phyloP scores from a whole-genome alignment of 2,797 vertebrate genomes.

The Sus cebifrons region DNA sequence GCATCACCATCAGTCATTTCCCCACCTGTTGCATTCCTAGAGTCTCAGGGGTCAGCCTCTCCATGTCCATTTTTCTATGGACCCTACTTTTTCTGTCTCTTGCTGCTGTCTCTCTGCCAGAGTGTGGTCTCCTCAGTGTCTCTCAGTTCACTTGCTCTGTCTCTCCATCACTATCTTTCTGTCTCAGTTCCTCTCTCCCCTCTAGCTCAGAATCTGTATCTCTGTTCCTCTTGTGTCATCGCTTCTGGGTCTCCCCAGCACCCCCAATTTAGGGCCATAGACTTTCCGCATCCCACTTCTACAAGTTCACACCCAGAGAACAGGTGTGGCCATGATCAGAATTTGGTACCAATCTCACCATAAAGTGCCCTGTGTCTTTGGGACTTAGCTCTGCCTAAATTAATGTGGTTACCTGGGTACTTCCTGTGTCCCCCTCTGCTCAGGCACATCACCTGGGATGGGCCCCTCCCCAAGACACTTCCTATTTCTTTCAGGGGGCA shows the following conservation, averaged over 20 bases:
- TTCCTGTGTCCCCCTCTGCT: background rate
- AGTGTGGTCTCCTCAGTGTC: background rate
- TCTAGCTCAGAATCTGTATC: background rate
- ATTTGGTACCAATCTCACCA: background rate
- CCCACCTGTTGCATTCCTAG: background rate
- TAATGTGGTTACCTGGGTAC: background rate
- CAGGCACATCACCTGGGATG: background rate
- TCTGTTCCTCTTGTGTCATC: background rate
- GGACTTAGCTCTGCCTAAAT: background rate
- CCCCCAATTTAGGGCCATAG: background rate
- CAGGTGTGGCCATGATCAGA: background rate
- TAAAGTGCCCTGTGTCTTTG: background rate
- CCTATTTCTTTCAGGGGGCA: conserved; percentile 22
- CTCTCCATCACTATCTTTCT: background rate
- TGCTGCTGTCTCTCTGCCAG: background rate
- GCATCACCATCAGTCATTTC: background rate
- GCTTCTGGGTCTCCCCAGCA: background rate
- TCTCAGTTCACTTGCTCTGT: background rate
- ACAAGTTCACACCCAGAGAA: background rate
- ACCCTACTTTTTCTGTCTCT: background rate
- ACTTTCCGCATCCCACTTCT: background rate
- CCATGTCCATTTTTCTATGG: background rate
- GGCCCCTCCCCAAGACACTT: conserved; percentile 35
- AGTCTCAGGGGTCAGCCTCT: background rate
- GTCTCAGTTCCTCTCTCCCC: background rate